A percentile compares a stretch with the other conserved stretches of the same genome.
Conservation (phyloP, 2,113 vertebrate genomes). For the Lophura nycthemera region DNA sequence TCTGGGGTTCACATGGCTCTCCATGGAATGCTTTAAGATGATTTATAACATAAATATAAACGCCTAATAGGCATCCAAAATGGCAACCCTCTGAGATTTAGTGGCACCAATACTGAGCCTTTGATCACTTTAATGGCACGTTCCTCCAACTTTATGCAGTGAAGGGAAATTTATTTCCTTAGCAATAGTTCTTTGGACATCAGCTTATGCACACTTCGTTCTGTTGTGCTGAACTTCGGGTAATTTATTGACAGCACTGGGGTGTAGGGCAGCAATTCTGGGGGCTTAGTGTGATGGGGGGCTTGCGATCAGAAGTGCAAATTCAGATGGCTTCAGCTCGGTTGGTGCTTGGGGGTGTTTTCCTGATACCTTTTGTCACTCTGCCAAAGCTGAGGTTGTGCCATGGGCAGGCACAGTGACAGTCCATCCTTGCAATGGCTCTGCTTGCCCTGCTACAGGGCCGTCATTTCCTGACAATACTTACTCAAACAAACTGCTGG, state of each 20-base stretch:
- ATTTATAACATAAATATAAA: conserved; percentile 68
- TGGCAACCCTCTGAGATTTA: conserved; percentile 54
- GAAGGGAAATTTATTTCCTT: conserved; percentile 24
- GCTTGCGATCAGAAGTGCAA: background rate
- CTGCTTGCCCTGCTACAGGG: background rate
- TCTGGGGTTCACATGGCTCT: conserved; percentile 20
- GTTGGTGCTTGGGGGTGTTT: background rate
- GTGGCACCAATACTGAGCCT: conserved; percentile 3
- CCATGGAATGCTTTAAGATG: conserved; percentile 4
- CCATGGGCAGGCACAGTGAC: background rate
- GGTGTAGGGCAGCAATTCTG: background rate
- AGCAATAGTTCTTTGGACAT: background rate
- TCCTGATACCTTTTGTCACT: background rate
- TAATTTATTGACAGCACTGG: background rate
- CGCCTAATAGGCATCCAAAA: conserved; percentile 44
- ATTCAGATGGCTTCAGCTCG: background rate
- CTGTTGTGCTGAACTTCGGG: background rate
- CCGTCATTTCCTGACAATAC: background rate
- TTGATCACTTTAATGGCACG: conserved; percentile 42
- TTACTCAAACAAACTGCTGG: conserved; percentile 1
- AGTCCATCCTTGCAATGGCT: background rate
- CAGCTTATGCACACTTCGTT: fast-evolving
- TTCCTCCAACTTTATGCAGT: conserved; percentile 12
- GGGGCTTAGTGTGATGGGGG: background rate
- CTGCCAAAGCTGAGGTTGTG: background rate